phyloP scores from a whole-genome alignment of 1,140 invertebrate species.

The Nixonia krombeini region DNA sequence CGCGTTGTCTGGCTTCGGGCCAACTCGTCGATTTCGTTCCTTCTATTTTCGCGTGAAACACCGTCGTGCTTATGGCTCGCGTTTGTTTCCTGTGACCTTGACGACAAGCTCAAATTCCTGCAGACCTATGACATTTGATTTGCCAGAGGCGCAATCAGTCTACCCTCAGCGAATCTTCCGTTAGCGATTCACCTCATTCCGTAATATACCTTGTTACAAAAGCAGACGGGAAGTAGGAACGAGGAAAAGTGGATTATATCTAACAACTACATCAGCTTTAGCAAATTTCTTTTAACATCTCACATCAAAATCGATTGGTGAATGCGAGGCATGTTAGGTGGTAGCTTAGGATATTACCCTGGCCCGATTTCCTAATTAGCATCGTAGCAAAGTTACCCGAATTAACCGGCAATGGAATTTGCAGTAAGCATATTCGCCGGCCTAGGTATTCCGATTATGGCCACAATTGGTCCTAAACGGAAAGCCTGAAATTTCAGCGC shows the following conservation, averaged over 20 bases:
- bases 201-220: neutral
- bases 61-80: neutral
- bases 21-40: slow-evolving; percentile 44
- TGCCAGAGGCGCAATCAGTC: slow-evolving; percentile 27
- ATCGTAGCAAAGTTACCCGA: no score
- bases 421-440: no score
- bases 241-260: slow-evolving; percentile 22
- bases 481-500: no score
- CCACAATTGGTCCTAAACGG: no score
- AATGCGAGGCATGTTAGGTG: no score
- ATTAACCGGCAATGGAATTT: no score
- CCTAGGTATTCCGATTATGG: no score
- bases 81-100: slow-evolving; percentile 23
- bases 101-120: slow-evolving; percentile 12
- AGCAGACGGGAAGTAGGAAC: slow-evolving; percentile 16
- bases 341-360: no score
- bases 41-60: slow-evolving; percentile 20
- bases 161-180: neutral
- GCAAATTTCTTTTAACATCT: no score
- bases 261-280: no score
- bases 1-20: slow-evolving; percentile 45
- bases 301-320: no score
- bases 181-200: neutral
- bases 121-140: slow-evolving; percentile 27
- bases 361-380: no score